phyloP scores from a whole-genome alignment of 2,113 vertebrate genomes.

The Muntiacus reevesi region DNA sequence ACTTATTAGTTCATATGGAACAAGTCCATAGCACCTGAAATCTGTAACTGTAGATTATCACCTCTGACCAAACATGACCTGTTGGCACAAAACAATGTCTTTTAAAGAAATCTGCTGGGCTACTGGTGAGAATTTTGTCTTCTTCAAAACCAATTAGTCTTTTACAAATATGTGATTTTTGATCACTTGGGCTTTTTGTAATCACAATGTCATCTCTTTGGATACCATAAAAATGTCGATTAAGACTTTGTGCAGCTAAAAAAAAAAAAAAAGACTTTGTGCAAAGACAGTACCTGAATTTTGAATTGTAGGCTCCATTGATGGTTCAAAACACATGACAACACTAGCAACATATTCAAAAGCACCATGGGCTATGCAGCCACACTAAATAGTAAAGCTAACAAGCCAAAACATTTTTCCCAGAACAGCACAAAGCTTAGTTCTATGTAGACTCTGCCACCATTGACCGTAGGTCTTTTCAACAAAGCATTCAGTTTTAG shows the following conservation, averaged over 20 bases:
- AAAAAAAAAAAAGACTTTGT: no score
- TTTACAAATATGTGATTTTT: background rate
- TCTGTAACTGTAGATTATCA: slow-evolving; percentile 94
- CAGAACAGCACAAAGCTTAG: background rate
- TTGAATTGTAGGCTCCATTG: background rate
- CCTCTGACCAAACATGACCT: slow-evolving; percentile 97
- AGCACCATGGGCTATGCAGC: background rate
- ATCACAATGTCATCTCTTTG: background rate
- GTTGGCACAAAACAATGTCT: slow-evolving; percentile 83
- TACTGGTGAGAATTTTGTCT: background rate
- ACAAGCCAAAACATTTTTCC: background rate
- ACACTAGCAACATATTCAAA: background rate
- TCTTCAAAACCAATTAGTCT: background rate
- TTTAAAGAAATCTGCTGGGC: background rate
- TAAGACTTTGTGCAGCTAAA: no score
- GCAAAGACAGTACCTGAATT: background rate
- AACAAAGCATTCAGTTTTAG: background rate
- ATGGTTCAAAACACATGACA: background rate
- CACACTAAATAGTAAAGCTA: background rate
- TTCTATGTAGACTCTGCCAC: background rate
- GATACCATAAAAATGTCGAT: background rate
- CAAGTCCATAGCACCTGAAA: slow-evolving; percentile 93
- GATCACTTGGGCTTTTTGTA: background rate
- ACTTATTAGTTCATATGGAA: slow-evolving; percentile 94
- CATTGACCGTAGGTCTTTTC: background rate